These are phyloP conservation scores for Drosophila kokeensis DNA, from an alignment of 2,888 invertebrate genomes.

Conservation along the genomic window DNA sequence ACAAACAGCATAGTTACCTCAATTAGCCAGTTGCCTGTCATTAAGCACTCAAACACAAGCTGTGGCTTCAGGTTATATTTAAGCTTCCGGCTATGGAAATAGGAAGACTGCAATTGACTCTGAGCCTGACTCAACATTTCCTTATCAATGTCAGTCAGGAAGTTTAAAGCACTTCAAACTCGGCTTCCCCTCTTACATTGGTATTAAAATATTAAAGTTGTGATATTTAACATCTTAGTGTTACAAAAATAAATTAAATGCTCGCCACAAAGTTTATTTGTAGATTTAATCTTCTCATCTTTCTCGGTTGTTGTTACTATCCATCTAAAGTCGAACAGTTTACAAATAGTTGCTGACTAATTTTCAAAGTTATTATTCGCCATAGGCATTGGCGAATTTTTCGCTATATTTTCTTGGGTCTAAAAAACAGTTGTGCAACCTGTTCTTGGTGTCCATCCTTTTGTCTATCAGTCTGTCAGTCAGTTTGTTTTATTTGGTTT, in stretches of 20 bases:
- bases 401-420: neutral
- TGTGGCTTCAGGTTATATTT: slow-evolving; percentile 5
- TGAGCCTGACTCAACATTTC: slow-evolving; percentile 13
- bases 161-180: slow-evolving; percentile 6
- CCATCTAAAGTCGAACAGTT: neutral
- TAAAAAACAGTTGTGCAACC: slow-evolving; percentile 49
- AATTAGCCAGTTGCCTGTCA: slow-evolving; percentile 40
- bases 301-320: neutral
- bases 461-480: neutral
- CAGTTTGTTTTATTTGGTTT: neutral
- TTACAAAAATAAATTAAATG: neutral
- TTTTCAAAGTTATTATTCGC: slow-evolving; percentile 1
- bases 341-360: slow-evolving; percentile 30
- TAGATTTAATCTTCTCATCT: neutral
- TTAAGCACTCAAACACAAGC: slow-evolving; percentile 27
- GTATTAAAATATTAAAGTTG: neutral
- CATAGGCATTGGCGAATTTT: slow-evolving; percentile 3
- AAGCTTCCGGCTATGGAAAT: slow-evolving; percentile 26
- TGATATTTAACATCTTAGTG: neutral
- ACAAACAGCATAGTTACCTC: slow-evolving; percentile 38
- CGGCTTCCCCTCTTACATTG: neutral
- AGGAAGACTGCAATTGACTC: slow-evolving; percentile 12
- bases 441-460: slow-evolving; percentile 33
- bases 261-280: neutral
- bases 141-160: slow-evolving; percentile 7